Evolutionary conservation across 2,113 vertebrate species (phyloP), one percentile per base, ranked within the genome.

Genomic region (Clarias macrocephalus): DNA sequence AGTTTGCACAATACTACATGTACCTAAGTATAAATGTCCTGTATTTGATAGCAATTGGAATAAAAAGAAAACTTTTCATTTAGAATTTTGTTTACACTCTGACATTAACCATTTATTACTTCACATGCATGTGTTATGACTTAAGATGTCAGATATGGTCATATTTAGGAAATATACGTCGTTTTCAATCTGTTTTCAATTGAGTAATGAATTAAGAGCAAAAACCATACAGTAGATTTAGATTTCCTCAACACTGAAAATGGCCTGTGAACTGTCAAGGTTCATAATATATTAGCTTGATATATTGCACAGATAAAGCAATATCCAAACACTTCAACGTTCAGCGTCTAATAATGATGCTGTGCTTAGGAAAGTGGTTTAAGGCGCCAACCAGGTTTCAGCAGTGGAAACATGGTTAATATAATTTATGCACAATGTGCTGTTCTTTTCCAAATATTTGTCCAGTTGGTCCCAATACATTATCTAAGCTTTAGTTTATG

Each of bases 401-500:
- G 12, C 62, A 56, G 66, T 70, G 52, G n/a, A 83, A 84, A 59
- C 18, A 23, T 33, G 66, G 68, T 84, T 33, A 33, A 76, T 85
- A 13, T 23, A 15, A 65, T 85, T 77, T 85, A 63, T 85, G 42
- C 59, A 65, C 21, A 21, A 65, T 65, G 25, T 85, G 25, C 56
- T n/a, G 0, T 72, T 72, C 59, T 59, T 42, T 84, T 57, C 19
- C 52, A 75, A 84, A 84, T 84, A 84, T 86, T 86, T 86, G 48
- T 56, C 73, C 62, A 30, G 75, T 33, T 80, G 60, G 48, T 48
- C 48, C 75, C 62, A 80, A 80, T 62, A 33, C 23, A 68, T 86
- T 80, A 56, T 33, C 42, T 37, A 56, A 33, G 23, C 62, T 57
- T 80, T 18, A 62, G 85, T 73, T 85, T 87, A 87, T 48, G 75